phyloP scores from a whole-genome alignment of 2,888 invertebrate genomes.

The Melinaea marsaeus region DNA sequence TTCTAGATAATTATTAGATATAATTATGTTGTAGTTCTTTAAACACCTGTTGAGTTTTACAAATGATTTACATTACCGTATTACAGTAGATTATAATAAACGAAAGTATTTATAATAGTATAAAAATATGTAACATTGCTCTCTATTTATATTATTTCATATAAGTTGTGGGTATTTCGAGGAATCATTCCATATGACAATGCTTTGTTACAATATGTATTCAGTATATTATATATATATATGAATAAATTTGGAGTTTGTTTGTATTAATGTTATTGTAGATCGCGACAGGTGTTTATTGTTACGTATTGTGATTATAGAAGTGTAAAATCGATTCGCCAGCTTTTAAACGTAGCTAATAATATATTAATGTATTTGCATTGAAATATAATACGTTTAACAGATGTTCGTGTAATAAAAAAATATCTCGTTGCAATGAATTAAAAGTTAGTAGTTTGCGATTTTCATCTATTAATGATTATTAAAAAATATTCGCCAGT shows the following conservation, averaged over 20 bases:
- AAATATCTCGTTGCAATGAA: too few species aligned
- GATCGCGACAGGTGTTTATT: constrained; percentile 1
- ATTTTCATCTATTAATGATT: too few species aligned
- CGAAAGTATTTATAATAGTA: neutral
- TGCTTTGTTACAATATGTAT: too few species aligned
- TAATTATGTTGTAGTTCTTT: constrained; percentile 14
- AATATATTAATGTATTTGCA: neutral
- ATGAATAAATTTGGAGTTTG: neutral
- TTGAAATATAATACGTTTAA: neutral
- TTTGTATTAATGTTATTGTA: neutral
- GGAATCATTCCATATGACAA: too few species aligned
- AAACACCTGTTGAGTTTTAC: constrained; percentile 12
- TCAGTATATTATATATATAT: too few species aligned
- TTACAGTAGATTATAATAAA: neutral
- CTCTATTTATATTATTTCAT: neutral
- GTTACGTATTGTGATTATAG: constrained; percentile 3
- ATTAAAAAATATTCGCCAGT: too few species aligned
- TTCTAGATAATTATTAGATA: constrained; percentile 18
- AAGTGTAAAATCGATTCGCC: constrained; percentile 7
- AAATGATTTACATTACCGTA: neutral
- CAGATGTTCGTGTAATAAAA: neutral
- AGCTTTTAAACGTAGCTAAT: constrained; percentile 1
- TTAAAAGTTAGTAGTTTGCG: too few species aligned
- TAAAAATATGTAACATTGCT: constrained; percentile 1
- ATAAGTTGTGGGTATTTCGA: too few species aligned